Percentiles rank a stretch among this genome's conserved stretches.
Evolutionary conservation across 2,888 invertebrate species (phyloP).

Genomic region (Acrocera orbiculus): DNA sequence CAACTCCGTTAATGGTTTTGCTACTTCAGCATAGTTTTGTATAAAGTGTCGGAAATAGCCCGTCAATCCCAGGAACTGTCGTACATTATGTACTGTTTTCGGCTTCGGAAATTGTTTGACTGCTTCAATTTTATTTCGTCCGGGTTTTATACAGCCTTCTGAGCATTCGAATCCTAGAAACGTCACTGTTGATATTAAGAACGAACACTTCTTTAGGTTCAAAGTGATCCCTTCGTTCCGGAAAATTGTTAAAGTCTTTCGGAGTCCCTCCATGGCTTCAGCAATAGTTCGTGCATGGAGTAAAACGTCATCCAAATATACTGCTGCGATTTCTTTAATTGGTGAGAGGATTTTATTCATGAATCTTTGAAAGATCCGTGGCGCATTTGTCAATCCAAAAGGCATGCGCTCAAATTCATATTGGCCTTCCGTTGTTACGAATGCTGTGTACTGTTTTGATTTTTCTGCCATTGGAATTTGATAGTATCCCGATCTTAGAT

Average conservation of each 20-base stretch:
- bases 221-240: conserved; percentile 17
- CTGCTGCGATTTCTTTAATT: conserved; percentile 5
- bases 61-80: conserved; percentile 18
- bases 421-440: conserved; percentile 7
- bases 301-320: conserved; percentile 15
- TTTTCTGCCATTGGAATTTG: neutral
- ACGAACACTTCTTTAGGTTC: conserved; percentile 18
- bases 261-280: conserved; percentile 14
- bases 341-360: conserved; percentile 8
- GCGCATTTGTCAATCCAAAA: conserved; percentile 20
- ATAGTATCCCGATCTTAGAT: conserved; percentile 14
- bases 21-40: too few species aligned
- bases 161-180: conserved; percentile 20
- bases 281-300: conserved; percentile 9
- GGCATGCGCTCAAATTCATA: conserved; percentile 19
- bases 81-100: conserved; percentile 14
- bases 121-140: conserved; percentile 14
- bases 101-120: conserved; percentile 18
- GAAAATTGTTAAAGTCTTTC: conserved; percentile 14
- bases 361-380: conserved; percentile 18
- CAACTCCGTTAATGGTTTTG: too few species aligned
- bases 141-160: conserved; percentile 16
- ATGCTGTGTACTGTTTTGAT: conserved; percentile 1
- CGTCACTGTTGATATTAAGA: conserved; percentile 15
- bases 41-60: too few species aligned